These are phyloP conservation scores for Mylabris phalerata DNA, from an alignment of 1,140 invertebrate species.

Conservation along the genomic window DNA sequence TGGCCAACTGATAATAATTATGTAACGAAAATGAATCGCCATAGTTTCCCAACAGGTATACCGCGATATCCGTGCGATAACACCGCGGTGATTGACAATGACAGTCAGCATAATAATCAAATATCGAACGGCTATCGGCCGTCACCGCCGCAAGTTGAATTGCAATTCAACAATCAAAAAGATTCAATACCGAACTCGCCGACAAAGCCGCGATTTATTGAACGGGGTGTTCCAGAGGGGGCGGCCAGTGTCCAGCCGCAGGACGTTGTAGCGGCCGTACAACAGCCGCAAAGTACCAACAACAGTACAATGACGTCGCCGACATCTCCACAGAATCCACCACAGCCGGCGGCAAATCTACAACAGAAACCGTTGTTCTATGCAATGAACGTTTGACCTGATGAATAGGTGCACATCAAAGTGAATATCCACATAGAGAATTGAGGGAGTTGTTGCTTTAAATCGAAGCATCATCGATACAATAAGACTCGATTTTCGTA, in stretches of 20 bases:
- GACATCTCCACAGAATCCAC: constrained; percentile 38
- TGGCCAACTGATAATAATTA: constrained; percentile 28
- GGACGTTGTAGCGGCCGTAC: constrained; percentile 37
- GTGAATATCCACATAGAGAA: constrained; percentile 21
- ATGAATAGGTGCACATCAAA: constrained; percentile 44
- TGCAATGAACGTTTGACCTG: constrained; percentile 54
- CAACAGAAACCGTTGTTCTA: constrained; percentile 49
- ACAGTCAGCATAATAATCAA: constrained; percentile 33
- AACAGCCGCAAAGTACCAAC: constrained; percentile 26
- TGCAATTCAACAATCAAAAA: constrained; percentile 36
- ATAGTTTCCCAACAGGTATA: constrained; percentile 32
- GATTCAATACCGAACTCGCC: constrained; percentile 41
- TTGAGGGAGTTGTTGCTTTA: constrained; percentile 12
- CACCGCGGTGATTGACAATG: constrained; percentile 29
- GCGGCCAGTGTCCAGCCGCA: constrained; percentile 53
- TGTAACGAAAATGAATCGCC: constrained; percentile 32
- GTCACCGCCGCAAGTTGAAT: constrained; percentile 27
- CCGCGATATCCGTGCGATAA: constrained; percentile 30
- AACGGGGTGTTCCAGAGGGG: constrained; percentile 57
- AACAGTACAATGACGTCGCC: constrained; percentile 45
- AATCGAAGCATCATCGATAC: constrained; percentile 17
- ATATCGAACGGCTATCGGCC: constrained; percentile 39
- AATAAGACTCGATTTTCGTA: constrained; percentile 22
- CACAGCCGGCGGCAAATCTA: background rate
- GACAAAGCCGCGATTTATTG: constrained; percentile 43